A percentile compares a stretch with the other conserved stretches of the same genome.
phyloP scores from a whole-genome alignment of 2,113 vertebrate species.

The Takifugu flavidus region DNA sequence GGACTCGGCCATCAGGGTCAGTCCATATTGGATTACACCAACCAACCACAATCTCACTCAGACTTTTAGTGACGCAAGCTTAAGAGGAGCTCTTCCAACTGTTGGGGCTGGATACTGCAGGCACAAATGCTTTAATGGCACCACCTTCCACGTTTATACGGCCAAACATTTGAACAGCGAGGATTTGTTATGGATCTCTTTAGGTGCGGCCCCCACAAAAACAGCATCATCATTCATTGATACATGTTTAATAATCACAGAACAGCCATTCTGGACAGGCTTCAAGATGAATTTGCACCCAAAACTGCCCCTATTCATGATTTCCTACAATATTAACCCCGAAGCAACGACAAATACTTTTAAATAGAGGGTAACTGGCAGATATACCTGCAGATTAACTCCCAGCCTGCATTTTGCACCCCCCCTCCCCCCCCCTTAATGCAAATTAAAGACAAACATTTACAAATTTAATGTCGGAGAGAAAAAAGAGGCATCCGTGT shows the following conservation, averaged over 20 bases:
- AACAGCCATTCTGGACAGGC: too few species aligned
- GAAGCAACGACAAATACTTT: not conserved
- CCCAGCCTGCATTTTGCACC: too few species aligned
- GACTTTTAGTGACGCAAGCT: constrained; percentile 24
- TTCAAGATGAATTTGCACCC: too few species aligned
- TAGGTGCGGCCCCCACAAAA: too few species aligned
- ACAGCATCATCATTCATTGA: too few species aligned
- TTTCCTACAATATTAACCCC: not conserved
- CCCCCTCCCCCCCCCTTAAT: not conserved
- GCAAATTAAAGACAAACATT: too few species aligned
- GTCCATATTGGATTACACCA: constrained; percentile 54
- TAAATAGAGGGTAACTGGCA: constrained; percentile 3
- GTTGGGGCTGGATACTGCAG: constrained; percentile 6
- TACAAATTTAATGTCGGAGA: too few species aligned
- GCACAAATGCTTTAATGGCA: constrained; percentile 3
- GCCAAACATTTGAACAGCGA: not conserved
- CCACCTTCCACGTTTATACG: not conserved
- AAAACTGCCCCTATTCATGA: too few species aligned
- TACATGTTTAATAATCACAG: too few species aligned
- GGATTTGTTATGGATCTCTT: too few species aligned
- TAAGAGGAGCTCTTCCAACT: constrained; percentile 30
- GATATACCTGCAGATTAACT: constrained; percentile 2
- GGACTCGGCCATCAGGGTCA: constrained; percentile 40
- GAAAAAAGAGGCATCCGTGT: too few species aligned
- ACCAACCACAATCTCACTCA: constrained; percentile 50